phyloP scores from a whole-genome alignment of 2,113 vertebrate genomes.

The Cyprinus carpio region DNA sequence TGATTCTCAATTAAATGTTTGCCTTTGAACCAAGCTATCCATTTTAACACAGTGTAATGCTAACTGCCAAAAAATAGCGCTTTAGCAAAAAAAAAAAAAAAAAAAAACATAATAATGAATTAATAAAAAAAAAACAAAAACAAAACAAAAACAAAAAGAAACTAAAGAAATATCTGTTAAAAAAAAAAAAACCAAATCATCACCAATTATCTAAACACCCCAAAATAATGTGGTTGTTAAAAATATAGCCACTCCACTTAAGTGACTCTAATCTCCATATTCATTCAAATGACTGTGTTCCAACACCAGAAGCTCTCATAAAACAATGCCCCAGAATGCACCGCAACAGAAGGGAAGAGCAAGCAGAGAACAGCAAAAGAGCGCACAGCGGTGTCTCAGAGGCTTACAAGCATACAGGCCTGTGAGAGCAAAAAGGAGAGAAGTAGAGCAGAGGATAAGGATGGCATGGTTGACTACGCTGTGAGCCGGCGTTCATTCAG shows the following conservation, averaged over 20 bases:
- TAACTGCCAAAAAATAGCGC: conserved; percentile 3
- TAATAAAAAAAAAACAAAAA: conserved; percentile 12
- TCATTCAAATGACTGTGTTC: conserved; percentile 43
- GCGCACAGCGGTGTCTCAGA: conserved; percentile 1
- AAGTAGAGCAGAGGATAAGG: background rate
- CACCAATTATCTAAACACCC: conserved; percentile 33
- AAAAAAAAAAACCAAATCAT: conserved; percentile 23
- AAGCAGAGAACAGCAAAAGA: conserved; percentile 24
- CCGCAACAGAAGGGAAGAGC: conserved; percentile 24
- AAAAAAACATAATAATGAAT: background rate
- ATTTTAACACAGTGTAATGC: conserved; percentile 5
- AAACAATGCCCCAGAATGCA: conserved; percentile 43
- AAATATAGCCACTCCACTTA: conserved; percentile 23
- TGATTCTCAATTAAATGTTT: background rate
- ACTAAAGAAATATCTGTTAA: conserved; percentile 17
- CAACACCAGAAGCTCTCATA: conserved; percentile 32
- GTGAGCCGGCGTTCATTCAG: conserved; percentile 72
- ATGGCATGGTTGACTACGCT: conserved; percentile 1
- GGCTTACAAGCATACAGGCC: conserved; percentile 37
- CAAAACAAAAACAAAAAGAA: background rate
- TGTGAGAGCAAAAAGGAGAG: conserved; percentile 13
- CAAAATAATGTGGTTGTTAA: conserved; percentile 17
- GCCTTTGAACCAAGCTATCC: conserved; percentile 24
- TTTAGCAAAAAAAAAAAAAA: background rate
- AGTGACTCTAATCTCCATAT: conserved; percentile 28